Base-by-base conservation (phyloP, 1,140 invertebrate species). In the Drosophila gunungcola region DNA sequence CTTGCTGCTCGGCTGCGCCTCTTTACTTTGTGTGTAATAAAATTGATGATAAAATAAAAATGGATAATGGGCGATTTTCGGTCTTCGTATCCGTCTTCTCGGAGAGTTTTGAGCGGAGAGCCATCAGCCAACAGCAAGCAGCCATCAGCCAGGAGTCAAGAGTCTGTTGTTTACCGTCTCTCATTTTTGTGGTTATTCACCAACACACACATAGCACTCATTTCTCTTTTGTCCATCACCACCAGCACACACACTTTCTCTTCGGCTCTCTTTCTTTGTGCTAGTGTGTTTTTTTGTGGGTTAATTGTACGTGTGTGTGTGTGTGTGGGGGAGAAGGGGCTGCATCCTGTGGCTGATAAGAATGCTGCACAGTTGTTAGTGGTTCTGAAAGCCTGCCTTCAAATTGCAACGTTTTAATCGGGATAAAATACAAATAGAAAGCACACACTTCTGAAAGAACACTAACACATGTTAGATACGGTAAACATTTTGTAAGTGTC, bases 11-110 rank as follows among this genome's bases (percentile, higher is more conserved):
- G 68, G 76, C 67, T 84, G 73, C 78, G 78, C 77, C 77, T 85
- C 82, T 85, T 80, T 80, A 78, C 82, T 86, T 84, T 80, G 62
- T 73, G 81, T 73, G 82, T 82, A 86, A 86, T 86, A 86, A 86
- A 86, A 86, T 86, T 86, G 82, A 86, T 82, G 83, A 86, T 86
- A 82, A 86, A 86, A 86, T 85, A 86, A 86, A 86, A 86, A 82
- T 86, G 82, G 82, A 86, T 86, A 86, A 86, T 86, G 82, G 78
- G 70, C 83, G 78, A 86, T 78, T 86, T 78, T 85, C 78, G 73
- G 77, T 83, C 52, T 64, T 79, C 62, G 62, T 46, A 41, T 60
- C 49, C 54, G 34, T 38, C 53, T 27, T 52, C 58, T 34, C 27
- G 21, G 60, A 65, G 64, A 68, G 38, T 52, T 65, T 34, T 27